Base-by-base conservation (phyloP, 2,888 invertebrate species). In the Protonemura montana region DNA sequence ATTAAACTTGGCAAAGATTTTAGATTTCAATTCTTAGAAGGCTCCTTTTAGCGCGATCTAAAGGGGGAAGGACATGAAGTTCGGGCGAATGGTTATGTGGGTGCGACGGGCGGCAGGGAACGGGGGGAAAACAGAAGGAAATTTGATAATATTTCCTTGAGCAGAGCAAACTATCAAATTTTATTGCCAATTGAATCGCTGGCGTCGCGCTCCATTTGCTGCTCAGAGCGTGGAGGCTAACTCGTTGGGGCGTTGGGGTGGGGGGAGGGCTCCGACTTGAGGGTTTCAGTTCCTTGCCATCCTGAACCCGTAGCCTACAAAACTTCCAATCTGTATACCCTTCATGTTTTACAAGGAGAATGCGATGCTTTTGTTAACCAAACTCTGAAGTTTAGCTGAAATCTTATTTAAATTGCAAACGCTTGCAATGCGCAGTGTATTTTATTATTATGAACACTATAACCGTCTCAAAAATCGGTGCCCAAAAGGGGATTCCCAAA, bases 131-230 rank as follows among this genome's bases (percentile, higher is more conserved):
- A 41, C 76, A 86, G 82, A 87, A 85, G 87, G 86, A 87, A 87
- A 87, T 87, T 87, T 87, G 87, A 87, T 86, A 86, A 87, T 87
- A 87, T 87, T 87, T 87, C 87, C 87, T 83, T 76, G 59, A 84
- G 59, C 84, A 84, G 84, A 84, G 76, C 85, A 85, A 87, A 87
- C 87, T 87, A 87, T 87, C 87, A 87, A 87, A 87, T 87, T 87
- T 87, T 87, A 87, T 87, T 87, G 87, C 87, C 87, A 87, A 87
- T 87, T 87, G 87, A 87, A 87, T 85, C 59, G 83, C 84, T 59
- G 87, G 86, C 81, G 87, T 87, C 86, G 59, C 86, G 86, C 86
- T 85, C 86, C 87, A 87, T 87, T 87, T 87, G 87, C 85, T 82
- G 83, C 84, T 86, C 82, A 84, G 78, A 86, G 59, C 16, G 59